These are phyloP conservation scores for Monodelphis domestica DNA, from an alignment of 2,797 vertebrate species.

Conservation along the genomic window DNA sequence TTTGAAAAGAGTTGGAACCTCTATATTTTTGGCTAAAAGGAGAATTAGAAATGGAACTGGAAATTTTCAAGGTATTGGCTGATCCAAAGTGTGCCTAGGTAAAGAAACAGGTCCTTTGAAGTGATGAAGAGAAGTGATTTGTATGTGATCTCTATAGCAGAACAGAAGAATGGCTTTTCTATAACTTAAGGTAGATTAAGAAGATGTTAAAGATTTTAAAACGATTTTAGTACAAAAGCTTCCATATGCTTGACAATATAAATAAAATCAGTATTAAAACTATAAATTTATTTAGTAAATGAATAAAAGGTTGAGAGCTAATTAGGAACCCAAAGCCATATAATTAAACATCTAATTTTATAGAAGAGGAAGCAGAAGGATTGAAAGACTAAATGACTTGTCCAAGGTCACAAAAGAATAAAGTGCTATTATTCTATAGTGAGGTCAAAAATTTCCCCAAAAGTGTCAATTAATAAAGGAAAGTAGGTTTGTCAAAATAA, in stretches of 20 bases:
- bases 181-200: conserved; percentile 49
- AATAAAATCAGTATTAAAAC: conserved; percentile 55
- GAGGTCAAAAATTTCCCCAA: conserved; percentile 25
- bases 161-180: conserved; percentile 45
- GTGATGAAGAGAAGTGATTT: conserved; percentile 47
- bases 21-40: conserved; percentile 3
- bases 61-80: conserved; percentile 4
- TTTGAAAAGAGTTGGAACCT: not conserved
- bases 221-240: conserved; percentile 32
- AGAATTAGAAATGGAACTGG: conserved; percentile 46
- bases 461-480: conserved; percentile 39
- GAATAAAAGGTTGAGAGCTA: not conserved
- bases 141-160: conserved; percentile 44
- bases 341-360: not conserved
- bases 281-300: conserved; percentile 53
- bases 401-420: not conserved
- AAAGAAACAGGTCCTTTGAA: conserved; percentile 57
- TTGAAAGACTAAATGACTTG: not conserved
- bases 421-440: not conserved
- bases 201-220: conserved; percentile 50
- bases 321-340: not conserved
- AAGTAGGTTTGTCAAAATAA: not conserved
- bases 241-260: conserved; percentile 39
- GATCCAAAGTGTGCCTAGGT: not conserved
- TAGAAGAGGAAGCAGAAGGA: not conserved